Base-by-base conservation (phyloP, 2,888 invertebrate species). In the Patella ulyssiponensis region DNA sequence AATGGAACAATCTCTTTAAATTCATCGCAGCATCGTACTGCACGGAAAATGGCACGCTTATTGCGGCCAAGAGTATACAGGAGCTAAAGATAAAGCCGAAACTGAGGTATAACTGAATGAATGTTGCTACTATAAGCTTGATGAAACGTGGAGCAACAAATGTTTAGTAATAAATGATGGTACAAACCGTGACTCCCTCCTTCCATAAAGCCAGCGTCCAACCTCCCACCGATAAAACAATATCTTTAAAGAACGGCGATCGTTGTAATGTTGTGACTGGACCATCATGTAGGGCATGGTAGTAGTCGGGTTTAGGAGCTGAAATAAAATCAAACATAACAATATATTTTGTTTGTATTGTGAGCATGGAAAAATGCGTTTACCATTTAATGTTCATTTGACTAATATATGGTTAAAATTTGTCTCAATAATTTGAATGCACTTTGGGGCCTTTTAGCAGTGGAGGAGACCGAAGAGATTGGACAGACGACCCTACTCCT, bases 201-300 rank as follows among this genome's bases (percentile, higher is more conserved):
- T 94, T 94, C 96, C 96, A 96, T 76, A 96, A 90, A 0, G 95
- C 95, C 88, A 95, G 94, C 76, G 95, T 93, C 90, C 94, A 95
- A 9, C 96, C 95, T 0, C 96, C 96, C 9, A 96, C 93, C 3
- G 96, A 95, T 9, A 95, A 92, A 56, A 95, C 92, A 9, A 96
- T 87, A 79, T 94, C 92, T 52, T 92, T 92, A 77, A 94, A 92
- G 79, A 94, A 92, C 0, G 94, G 94, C 85, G 95, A 95, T 73
- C 92, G 80, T 77, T 90, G 88, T 77, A 92, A 82, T 5, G 89
- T 86, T 15, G 83, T 80, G 2, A 92, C 80, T 33, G 90, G 90
- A 12, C 92, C 92, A 84, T 91, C 91, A 78, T 92, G 91, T 14
- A 88, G 74, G 4, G 86, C 76, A 79, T 89, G 89, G 82, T 91